A percentile compares a stretch with the other conserved stretches of the same genome.
Conservation (phyloP, 2,113 vertebrate genomes). For the Paraplagusia blochii region DNA sequence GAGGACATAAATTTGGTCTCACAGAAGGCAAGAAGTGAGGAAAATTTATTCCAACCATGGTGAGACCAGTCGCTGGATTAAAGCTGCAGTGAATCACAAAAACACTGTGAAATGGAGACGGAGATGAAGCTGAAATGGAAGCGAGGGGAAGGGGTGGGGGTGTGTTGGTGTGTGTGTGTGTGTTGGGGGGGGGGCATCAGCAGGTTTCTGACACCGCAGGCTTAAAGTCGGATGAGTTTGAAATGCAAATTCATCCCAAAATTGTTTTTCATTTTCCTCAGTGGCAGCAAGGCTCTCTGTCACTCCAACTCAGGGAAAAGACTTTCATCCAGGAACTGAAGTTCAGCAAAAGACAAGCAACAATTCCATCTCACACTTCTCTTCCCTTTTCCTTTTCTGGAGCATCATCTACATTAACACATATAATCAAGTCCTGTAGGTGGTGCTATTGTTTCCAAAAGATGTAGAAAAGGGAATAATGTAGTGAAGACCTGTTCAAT, state of each 20-base stretch:
- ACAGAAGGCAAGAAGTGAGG: background rate
- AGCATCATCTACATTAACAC: too few relatives aligned
- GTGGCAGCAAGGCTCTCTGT: slow-evolving; percentile 40
- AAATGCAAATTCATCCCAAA: slow-evolving; percentile 64
- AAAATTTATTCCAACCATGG: background rate
- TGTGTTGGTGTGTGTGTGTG: background rate
- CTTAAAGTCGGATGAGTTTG: slow-evolving; percentile 44
- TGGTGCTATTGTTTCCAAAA: too few relatives aligned
- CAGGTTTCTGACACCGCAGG: slow-evolving; percentile 26
- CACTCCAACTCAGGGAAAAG: slow-evolving; percentile 9
- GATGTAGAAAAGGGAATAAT: too few relatives aligned
- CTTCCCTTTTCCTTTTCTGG: too few relatives aligned
- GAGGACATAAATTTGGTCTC: background rate
- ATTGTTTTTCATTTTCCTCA: slow-evolving; percentile 45
- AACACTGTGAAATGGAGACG: slow-evolving; percentile 1
- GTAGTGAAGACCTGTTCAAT: too few relatives aligned
- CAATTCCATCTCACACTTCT: too few relatives aligned
- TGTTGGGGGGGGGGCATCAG: slow-evolving; percentile 28
- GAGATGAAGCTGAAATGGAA: slow-evolving; percentile 6
- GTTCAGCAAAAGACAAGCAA: too few relatives aligned
- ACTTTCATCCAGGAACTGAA: too few relatives aligned
- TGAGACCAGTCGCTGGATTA: background rate
- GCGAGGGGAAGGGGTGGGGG: background rate
- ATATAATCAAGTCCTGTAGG: too few relatives aligned
- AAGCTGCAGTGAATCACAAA: slow-evolving; percentile 4